Evolutionary conservation across 2,797 vertebrate species (phyloP).

Genomic region (Cottoperca gobio): DNA sequence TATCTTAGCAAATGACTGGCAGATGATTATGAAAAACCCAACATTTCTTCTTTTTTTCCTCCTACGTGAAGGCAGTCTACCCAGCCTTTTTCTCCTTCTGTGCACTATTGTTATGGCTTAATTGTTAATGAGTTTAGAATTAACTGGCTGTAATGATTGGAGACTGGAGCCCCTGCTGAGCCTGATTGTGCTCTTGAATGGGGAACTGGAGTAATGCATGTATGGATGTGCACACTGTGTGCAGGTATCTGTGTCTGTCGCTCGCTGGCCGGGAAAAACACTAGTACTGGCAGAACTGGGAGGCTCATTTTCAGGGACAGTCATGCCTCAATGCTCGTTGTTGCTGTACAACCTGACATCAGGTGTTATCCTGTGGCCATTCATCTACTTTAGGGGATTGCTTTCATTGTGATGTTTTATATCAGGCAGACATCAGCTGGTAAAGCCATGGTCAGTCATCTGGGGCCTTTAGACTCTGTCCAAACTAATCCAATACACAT

Average conservation of each 20-base stretch:
- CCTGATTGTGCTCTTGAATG: conserved; percentile 68
- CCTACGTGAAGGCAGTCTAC: conserved; percentile 66
- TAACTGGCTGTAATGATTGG: conserved; percentile 70
- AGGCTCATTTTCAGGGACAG: conserved; percentile 7
- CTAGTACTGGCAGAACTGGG: neutral
- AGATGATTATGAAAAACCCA: conserved; percentile 74
- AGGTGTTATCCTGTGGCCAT: conserved; percentile 39
- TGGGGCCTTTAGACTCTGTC: neutral
- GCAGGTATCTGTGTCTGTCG: conserved; percentile 33
- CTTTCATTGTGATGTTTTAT: conserved; percentile 43
- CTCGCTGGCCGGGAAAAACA: conserved; percentile 4
- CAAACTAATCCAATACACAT: conserved; percentile 15
- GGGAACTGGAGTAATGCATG: conserved; percentile 49
- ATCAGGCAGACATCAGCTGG: conserved; percentile 35
- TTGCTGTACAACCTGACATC: conserved; percentile 31
- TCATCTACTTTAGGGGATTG: conserved; percentile 47
- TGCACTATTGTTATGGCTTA: conserved; percentile 67
- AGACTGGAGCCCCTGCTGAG: conserved; percentile 64
- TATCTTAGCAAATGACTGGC: conserved; percentile 80
- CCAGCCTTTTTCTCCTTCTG: conserved; percentile 75
- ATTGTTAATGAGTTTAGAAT: conserved; percentile 81
- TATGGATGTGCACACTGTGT: conserved; percentile 21
- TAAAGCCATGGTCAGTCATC: conserved; percentile 34
- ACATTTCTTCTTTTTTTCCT: conserved; percentile 19
- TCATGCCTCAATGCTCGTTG: neutral